These are phyloP conservation scores for Coboldia fuscipes DNA, from an alignment of 1,140 invertebrate species.

Conservation along the genomic window DNA sequence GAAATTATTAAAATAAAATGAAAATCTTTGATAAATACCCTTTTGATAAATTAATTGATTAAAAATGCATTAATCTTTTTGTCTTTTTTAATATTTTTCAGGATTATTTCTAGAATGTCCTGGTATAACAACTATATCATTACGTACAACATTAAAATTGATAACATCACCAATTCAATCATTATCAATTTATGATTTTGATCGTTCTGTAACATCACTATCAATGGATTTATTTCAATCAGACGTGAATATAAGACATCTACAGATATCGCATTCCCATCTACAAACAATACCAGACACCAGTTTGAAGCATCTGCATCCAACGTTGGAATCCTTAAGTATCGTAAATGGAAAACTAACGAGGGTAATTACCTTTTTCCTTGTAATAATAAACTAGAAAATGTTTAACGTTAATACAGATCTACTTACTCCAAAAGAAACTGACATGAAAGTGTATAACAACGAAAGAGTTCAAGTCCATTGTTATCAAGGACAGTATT, in stretches of 20 bases:
- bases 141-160: slow-evolving; percentile 25
- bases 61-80: background rate
- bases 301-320: slow-evolving; percentile 45
- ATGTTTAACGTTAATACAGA: no score
- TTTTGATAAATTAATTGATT: no score
- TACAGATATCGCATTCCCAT: slow-evolving; percentile 65
- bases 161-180: slow-evolving; percentile 50
- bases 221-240: slow-evolving; percentile 44
- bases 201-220: slow-evolving; percentile 46
- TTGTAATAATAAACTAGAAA: no score
- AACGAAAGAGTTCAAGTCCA: no score
- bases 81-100: slow-evolving; percentile 16
- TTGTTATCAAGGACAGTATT: no score
- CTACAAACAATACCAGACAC: slow-evolving; percentile 51
- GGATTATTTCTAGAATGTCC: slow-evolving; percentile 74
- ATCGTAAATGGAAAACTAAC: slow-evolving; percentile 59
- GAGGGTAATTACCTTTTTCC: slow-evolving; percentile 19
- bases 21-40: no score
- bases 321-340: slow-evolving; percentile 56
- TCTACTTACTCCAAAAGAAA: no score
- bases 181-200: slow-evolving; percentile 67
- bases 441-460: no score
- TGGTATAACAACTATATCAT: slow-evolving; percentile 24
- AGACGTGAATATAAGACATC: slow-evolving; percentile 48
- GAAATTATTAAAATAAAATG: no score